Evolutionary conservation across 2,797 vertebrate genomes (phyloP).

Genomic region (Sphaeramia orbicularis): DNA sequence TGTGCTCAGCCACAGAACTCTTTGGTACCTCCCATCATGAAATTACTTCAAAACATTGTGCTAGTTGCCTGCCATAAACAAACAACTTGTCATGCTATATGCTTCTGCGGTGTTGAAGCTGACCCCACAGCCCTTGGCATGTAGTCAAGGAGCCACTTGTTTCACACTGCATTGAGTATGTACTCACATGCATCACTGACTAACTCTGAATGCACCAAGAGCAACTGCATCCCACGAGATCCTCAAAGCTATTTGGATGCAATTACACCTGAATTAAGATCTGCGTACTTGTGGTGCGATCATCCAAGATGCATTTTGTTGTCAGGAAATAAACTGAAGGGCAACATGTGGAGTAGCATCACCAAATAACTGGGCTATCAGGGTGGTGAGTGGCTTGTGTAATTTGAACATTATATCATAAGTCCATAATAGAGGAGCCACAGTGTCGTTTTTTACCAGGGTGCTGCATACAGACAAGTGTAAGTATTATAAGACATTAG

Average conservation of each 20-base stretch:
- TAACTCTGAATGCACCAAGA: constrained; percentile 49
- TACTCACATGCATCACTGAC: constrained; percentile 68
- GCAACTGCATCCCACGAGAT: constrained; percentile 35
- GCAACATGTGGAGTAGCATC: too few species aligned
- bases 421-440: too few species aligned
- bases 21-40: constrained; percentile 21
- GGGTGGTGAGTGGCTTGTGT: too few species aligned
- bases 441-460: too few species aligned
- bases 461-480: too few species aligned
- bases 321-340: neutral
- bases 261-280: constrained; percentile 52
- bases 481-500: too few species aligned
- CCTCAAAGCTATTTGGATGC: constrained; percentile 48
- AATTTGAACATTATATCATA: too few species aligned
- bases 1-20: constrained; percentile 23
- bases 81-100: constrained; percentile 49
- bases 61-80: constrained; percentile 39
- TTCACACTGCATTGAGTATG: constrained; percentile 69
- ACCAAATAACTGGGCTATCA: too few species aligned
- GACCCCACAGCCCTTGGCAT: constrained; percentile 45
- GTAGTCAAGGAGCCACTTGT: constrained; percentile 44
- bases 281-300: constrained; percentile 29
- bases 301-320: constrained; percentile 17
- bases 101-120: constrained; percentile 43
- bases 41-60: constrained; percentile 33